A percentile compares a stretch with the other conserved stretches of the same genome.
Conservation (phyloP, 2,888 invertebrate genomes). For the Siphonodentalium dalli region DNA sequence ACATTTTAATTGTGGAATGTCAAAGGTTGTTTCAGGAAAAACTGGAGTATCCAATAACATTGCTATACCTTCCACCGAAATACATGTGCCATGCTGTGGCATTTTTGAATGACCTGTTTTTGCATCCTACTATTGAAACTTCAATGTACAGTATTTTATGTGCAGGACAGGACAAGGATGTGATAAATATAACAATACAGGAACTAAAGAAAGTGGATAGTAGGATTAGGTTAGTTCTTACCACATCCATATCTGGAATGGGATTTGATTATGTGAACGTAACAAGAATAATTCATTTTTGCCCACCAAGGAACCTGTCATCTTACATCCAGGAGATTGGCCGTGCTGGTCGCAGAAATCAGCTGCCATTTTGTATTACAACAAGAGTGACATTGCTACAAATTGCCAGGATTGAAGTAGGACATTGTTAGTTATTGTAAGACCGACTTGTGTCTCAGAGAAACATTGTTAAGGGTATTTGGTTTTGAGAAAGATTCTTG, state of each 20-base stretch:
- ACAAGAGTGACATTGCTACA: slow-evolving; percentile 15
- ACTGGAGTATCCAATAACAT: slow-evolving; percentile 14
- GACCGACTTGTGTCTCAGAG: slow-evolving; percentile 14
- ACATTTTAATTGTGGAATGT: slow-evolving; percentile 14
- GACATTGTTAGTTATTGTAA: slow-evolving; percentile 24
- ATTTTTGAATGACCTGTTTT: slow-evolving; percentile 9
- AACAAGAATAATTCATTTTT: slow-evolving; percentile 16
- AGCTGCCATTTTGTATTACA: slow-evolving; percentile 18
- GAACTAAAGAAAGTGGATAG: slow-evolving; percentile 15
- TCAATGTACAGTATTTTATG: slow-evolving; percentile 16
- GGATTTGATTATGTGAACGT: slow-evolving; percentile 25
- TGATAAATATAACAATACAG: slow-evolving; percentile 12
- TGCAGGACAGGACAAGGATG: slow-evolving; percentile 16
- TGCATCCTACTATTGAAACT: background rate
- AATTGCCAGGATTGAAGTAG: slow-evolving; percentile 26
- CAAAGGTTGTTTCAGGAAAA: slow-evolving; percentile 13
- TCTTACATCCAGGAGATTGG: slow-evolving; percentile 28
- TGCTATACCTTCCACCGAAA: slow-evolving; percentile 15
- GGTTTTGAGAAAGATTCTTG: slow-evolving; percentile 14
- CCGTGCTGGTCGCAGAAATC: slow-evolving; percentile 14
- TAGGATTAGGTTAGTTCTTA: slow-evolving; percentile 18
- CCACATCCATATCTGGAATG: slow-evolving; percentile 27
- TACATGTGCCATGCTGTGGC: slow-evolving; percentile 18
- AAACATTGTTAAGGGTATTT: slow-evolving; percentile 5
- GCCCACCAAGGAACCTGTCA: slow-evolving; percentile 20